Conservation (phyloP, 2,888 invertebrate species). For the Hyalella azteca region DNA sequence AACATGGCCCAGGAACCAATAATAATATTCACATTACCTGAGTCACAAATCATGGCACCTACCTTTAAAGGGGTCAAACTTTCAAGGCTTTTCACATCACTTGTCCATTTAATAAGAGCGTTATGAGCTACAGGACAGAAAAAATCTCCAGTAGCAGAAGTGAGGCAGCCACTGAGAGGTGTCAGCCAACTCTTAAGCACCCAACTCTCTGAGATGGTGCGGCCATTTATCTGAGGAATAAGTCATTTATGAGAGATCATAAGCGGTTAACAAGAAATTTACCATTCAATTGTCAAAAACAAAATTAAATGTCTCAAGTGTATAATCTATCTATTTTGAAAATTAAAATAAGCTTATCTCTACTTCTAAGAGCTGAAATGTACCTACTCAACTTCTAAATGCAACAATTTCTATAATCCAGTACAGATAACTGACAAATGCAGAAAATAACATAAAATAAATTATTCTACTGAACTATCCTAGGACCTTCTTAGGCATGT, state of each 20-base stretch:
- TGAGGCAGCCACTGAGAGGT: background rate
- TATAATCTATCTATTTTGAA: background rate
- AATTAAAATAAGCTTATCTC: background rate
- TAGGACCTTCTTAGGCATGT: too few species aligned
- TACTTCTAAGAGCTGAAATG: background rate
- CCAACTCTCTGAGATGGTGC: background rate
- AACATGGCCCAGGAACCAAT: too few species aligned
- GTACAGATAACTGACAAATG: too few species aligned
- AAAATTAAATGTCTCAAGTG: background rate
- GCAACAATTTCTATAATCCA: too few species aligned
- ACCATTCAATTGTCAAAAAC: background rate
- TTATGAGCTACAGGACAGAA: background rate
- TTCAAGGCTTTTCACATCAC: background rate
- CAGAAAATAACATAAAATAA: too few species aligned
- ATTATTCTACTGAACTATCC: too few species aligned
- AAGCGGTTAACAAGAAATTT: background rate
- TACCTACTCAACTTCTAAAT: background rate
- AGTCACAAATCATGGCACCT: background rate
- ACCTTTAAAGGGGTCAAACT: background rate
- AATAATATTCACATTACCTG: background rate
- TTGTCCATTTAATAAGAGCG: background rate
- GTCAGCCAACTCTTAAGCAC: conserved; percentile 1
- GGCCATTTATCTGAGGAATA: background rate
- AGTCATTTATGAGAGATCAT: background rate
- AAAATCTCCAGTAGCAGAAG: background rate